phyloP scores from a whole-genome alignment of 1,140 invertebrate genomes.

The Camponotus floridanus region DNA sequence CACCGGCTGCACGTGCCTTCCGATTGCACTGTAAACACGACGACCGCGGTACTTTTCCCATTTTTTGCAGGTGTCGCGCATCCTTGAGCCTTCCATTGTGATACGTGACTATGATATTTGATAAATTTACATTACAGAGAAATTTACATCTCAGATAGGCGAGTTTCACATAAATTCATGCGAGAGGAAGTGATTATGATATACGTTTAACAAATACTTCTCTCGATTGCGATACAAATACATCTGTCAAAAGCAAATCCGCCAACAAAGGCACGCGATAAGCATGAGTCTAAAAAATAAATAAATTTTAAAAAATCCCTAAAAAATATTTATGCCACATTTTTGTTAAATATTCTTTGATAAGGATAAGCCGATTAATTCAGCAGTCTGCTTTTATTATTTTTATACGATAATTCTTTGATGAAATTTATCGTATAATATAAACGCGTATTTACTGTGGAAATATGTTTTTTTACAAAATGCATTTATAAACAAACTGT shows the following conservation, averaged over 20 bases:
- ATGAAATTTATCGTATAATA: conserved; percentile 26
- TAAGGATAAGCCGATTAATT: conserved; percentile 1
- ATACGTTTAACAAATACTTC: conserved; percentile 3
- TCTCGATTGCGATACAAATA: conserved; percentile 5
- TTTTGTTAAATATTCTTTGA: conserved; percentile 32
- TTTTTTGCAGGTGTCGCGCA: conserved; percentile 33
- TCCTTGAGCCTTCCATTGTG: conserved; percentile 3
- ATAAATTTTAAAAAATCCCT: not conserved
- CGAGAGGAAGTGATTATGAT: not conserved
- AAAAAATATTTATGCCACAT: not conserved
- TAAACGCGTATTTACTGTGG: not conserved
- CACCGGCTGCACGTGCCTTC: not conserved
- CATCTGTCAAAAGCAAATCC: conserved; percentile 12
- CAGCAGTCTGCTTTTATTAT: conserved; percentile 10
- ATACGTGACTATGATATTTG: not conserved
- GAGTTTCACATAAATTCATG: no score
- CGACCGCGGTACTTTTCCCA: not conserved
- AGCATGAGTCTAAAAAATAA: not conserved
- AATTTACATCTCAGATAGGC: not conserved
- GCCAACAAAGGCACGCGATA: no score
- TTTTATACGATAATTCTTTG: not conserved
- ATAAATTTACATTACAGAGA: not conserved
- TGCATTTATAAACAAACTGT: not conserved
- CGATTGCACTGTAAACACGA: conserved; percentile 15
- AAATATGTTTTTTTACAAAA: conserved; percentile 15